Evolutionary conservation across 2,797 vertebrate genomes (phyloP), one percentile per base, ranked within the genome.

Genomic region (Chanos chanos): DNA sequence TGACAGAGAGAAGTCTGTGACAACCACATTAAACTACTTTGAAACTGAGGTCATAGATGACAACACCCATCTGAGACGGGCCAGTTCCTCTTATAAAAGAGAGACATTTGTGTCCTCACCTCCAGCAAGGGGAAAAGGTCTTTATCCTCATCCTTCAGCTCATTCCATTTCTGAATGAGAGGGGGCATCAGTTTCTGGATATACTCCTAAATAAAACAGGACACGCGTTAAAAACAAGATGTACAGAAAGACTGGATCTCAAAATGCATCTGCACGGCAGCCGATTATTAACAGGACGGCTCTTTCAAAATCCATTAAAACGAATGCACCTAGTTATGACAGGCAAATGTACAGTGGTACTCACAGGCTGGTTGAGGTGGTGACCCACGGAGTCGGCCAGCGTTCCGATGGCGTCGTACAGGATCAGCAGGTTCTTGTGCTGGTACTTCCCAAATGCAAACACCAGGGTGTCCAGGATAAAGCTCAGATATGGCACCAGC

Each of bases 151-250:
- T 97, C 94, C 74, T 98, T 97, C 44, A 98, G 84, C 75, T 96
- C 93, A 0, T 98, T 98, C 94, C 95, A 98, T 75, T 98, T 98
- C 80, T 93, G 92, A 74, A 98, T 98, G 3, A 97, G 89, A 0
- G 95, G 95, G 0, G 94, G 94, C 95, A 98, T 98, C 79, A 98
- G 71, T 76, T 96, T 97, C 80, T 98, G 92, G 74, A 98, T 97
- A 75, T 95, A 98, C 33, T 97, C 94, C 95, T 97, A 22, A 70
- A 31, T 2, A 18, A 34, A 43, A 37, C 10, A 2, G 2, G 4
- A 18, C 12, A 64, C 2, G 19, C 2, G 16, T 5, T 7, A 3
- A 52, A 25, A 10, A 19, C 9, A 48, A 7, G 6, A 16, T 56
- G 21, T 1, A 2, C 5, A 25, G 7, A 9, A 10, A 48, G 12